phyloP scores from a whole-genome alignment of 2,888 invertebrate species.

The Leptopilina drosophilae region DNA sequence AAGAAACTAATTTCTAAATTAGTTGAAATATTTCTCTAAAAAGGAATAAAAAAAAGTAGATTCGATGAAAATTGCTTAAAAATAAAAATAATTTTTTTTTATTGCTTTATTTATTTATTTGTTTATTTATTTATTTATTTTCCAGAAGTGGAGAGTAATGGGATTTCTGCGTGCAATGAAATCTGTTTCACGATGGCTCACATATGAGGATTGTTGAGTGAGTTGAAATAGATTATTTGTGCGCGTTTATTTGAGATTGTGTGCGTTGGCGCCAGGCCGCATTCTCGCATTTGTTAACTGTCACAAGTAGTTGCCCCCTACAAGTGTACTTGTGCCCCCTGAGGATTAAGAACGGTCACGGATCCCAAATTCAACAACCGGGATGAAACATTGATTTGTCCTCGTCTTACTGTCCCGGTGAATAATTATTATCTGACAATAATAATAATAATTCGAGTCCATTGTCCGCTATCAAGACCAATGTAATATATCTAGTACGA shows the following conservation, averaged over 20 bases:
- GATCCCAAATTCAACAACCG: constrained; percentile 57
- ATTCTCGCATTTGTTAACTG: constrained; percentile 56
- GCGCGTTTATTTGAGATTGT: not conserved
- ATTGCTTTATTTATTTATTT: not conserved
- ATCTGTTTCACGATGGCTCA: constrained; percentile 14
- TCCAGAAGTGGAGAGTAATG: constrained; percentile 22
- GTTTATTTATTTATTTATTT: not conserved
- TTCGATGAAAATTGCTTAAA: too few species aligned
- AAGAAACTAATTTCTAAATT: too few species aligned
- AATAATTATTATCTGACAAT: not conserved
- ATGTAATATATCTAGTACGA: too few species aligned
- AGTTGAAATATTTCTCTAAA: too few species aligned
- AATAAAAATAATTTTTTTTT: too few species aligned
- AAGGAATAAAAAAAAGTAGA: too few species aligned
- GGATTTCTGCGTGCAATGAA: constrained; percentile 30
- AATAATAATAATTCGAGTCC: too few species aligned
- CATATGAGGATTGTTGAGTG: not conserved
- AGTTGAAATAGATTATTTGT: not conserved
- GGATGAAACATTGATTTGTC: constrained; percentile 52
- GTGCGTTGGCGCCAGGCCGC: constrained; percentile 57
- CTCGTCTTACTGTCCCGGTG: constrained; percentile 49
- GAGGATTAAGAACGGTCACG: constrained; percentile 46
- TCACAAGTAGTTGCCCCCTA: constrained; percentile 49
- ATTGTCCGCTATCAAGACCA: too few species aligned
- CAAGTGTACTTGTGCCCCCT: constrained; percentile 37